Base-by-base conservation (phyloP, 2,113 vertebrate genomes). In the Rostratula benghalensis region DNA sequence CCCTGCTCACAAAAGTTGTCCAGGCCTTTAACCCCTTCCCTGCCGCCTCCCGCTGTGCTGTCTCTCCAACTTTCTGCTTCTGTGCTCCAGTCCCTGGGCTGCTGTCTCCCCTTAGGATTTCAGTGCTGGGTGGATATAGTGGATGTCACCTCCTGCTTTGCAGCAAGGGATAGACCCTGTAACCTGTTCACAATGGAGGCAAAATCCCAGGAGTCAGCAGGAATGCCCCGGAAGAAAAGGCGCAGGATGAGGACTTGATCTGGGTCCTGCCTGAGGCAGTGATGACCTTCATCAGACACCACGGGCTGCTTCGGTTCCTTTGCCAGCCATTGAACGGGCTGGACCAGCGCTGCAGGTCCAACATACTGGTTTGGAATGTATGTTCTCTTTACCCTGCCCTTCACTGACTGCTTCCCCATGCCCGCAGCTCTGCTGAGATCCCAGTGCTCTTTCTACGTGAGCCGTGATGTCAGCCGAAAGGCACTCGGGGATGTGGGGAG, bases 41-140 rank as follows among this genome's bases (percentile, higher is more conserved):
- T 65, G n/a, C 30, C 1, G 0, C 54, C 28, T 79, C 53, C 35
- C 68, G 68, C 39, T 54, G 39, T 33, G 12, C 19, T 0, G 0
- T 25, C 30, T 65, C 30, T 53, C 41, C 65, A 24, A 4, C 41
- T 57, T 43, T 57, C 50, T 68, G 30, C 61, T 60, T 60, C 90
- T 64, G 19, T 31, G 30, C 48, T 91, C 53, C 50, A 8, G 6
- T 54, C 31, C 48, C 31, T 48, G 41, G 9, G 11, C 54, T 83
- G 56, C 80, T 48, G 21, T 43, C 56, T 85, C 17, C 51, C n/a
- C 50, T 67, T 50, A 12, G 46, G 77, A 28, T 28, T 75, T 60
- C 61, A 33, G 51, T 46, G 50, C 51, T 70, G 3, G 4, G 9
- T 69, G 39, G 28, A 30, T 46, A 83, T 41, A 68, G 33, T 4